These are phyloP conservation scores for Drosophila austrosaltans DNA, from an alignment of 2,888 invertebrate species.

Conservation along the genomic window DNA sequence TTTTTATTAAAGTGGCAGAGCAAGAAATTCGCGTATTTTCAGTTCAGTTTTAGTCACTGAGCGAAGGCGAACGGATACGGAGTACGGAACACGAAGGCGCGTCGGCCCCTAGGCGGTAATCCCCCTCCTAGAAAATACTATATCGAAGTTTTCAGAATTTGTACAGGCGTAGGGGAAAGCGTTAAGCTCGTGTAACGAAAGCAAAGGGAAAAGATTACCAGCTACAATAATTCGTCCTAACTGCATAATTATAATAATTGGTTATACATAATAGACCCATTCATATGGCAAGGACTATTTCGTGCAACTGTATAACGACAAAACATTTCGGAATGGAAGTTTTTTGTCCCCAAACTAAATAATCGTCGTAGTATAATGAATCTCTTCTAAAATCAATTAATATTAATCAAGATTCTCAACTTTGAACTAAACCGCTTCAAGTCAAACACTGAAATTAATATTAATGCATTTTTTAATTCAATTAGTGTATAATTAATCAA, in stretches of 20 bases:
- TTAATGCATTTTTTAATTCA: conserved; percentile 22
- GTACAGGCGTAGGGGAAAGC: conserved; percentile 34
- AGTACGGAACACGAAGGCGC: conserved; percentile 75
- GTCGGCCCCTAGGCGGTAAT: conserved; percentile 65
- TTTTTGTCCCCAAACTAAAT: background rate
- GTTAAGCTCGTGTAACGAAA: conserved; percentile 35
- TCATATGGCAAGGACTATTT: background rate
- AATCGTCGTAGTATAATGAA: background rate
- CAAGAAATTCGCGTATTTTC: conserved; percentile 79
- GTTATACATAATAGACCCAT: background rate
- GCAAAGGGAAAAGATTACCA: conserved; percentile 1
- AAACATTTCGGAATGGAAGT: background rate
- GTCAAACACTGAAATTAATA: background rate
- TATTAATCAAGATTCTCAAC: conserved; percentile 13
- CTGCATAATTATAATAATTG: conserved; percentile 44
- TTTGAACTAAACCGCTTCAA: conserved; percentile 10
- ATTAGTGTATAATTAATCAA: conserved; percentile 6
- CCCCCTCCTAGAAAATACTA: conserved; percentile 20
- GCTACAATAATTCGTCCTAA: conserved; percentile 28
- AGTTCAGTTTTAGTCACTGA: conserved; percentile 80
- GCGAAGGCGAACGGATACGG: conserved; percentile 83
- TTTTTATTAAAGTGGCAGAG: conserved; percentile 67
- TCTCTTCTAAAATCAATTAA: conserved; percentile 15
- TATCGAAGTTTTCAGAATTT: conserved; percentile 6
- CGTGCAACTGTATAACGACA: background rate